A percentile compares a stretch with the other conserved stretches of the same genome.
Evolutionary conservation across 2,797 vertebrate genomes (phyloP).

Genomic region (Prionace glauca): DNA sequence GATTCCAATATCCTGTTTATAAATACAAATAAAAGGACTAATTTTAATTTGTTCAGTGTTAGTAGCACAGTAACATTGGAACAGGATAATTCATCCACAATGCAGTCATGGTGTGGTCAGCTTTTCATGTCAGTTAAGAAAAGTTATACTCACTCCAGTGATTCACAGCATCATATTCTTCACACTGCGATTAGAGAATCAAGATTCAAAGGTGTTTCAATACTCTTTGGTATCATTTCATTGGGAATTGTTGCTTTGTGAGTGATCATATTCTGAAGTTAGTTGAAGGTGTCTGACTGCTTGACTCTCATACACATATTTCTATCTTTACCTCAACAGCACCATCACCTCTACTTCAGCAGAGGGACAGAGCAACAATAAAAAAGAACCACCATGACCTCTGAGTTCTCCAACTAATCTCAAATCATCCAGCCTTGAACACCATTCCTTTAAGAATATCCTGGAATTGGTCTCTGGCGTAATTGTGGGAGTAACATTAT

Average conservation of each 20-base stretch:
- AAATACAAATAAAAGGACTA: too few species aligned
- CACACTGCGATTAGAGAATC: background rate
- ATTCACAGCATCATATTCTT: background rate
- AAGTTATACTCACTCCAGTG: background rate
- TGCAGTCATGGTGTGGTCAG: background rate
- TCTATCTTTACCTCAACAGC: background rate
- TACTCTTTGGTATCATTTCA: background rate
- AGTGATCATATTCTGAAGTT: background rate
- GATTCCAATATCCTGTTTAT: too few species aligned
- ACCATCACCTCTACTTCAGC: background rate
- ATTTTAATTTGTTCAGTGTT: background rate
- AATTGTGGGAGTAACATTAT: background rate
- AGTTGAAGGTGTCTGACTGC: background rate
- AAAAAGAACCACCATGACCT: background rate
- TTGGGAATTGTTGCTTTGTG: background rate
- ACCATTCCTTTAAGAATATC: background rate
- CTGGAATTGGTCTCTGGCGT: background rate
- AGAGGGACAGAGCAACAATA: background rate
- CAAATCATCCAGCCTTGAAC: too few species aligned
- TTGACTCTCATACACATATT: background rate
- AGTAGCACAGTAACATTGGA: background rate
- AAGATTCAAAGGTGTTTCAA: background rate
- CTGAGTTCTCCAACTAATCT: too few species aligned
- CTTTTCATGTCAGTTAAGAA: background rate
- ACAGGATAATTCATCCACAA: background rate